phyloP scores from a whole-genome alignment of 1,140 invertebrate species.

The Holcopasites calliopsidis region DNA sequence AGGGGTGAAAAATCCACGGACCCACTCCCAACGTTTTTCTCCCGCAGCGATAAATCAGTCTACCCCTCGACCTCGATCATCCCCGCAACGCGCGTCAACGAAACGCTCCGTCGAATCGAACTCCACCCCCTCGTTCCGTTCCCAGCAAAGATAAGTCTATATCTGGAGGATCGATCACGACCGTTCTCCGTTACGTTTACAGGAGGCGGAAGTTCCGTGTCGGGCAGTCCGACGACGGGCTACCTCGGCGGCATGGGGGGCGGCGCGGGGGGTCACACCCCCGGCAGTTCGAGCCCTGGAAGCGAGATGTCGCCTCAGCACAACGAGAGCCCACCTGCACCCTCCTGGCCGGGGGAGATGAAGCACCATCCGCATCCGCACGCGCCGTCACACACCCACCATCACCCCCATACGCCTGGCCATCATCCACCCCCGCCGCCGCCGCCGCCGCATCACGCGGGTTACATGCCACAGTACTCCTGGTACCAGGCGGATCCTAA shows the following conservation, averaged over 20 bases:
- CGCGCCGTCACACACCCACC: slow-evolving; percentile 81
- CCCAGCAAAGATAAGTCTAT: slow-evolving; percentile 1
- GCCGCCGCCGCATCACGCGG: slow-evolving; percentile 78
- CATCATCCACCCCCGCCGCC: slow-evolving; percentile 81
- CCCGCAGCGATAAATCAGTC: neutral
- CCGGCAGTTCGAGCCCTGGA: slow-evolving; percentile 81
- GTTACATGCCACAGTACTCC: slow-evolving; percentile 87
- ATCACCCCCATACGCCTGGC: slow-evolving; percentile 82
- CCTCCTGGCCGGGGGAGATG: slow-evolving; percentile 85
- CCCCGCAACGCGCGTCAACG: neutral
- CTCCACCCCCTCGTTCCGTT: neutral
- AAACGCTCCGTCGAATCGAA: neutral
- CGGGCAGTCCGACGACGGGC: slow-evolving; percentile 76
- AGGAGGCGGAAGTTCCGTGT: slow-evolving; percentile 77
- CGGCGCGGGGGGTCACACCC: slow-evolving; percentile 79
- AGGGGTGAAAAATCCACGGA: neutral
- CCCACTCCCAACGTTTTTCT: neutral
- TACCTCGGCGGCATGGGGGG: slow-evolving; percentile 79
- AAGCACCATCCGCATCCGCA: slow-evolving; percentile 83
- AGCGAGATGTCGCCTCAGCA: slow-evolving; percentile 82
- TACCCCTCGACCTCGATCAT: neutral
- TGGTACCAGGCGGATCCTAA: slow-evolving; percentile 88
- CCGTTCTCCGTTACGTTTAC: slow-evolving; percentile 50
- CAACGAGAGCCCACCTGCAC: slow-evolving; percentile 82
- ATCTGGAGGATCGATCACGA: slow-evolving; percentile 4